Percentiles rank a stretch among this genome's conserved stretches.
Evolutionary conservation across 2,113 vertebrate species (phyloP).

Genomic region (Anser brachyrhynchus): DNA sequence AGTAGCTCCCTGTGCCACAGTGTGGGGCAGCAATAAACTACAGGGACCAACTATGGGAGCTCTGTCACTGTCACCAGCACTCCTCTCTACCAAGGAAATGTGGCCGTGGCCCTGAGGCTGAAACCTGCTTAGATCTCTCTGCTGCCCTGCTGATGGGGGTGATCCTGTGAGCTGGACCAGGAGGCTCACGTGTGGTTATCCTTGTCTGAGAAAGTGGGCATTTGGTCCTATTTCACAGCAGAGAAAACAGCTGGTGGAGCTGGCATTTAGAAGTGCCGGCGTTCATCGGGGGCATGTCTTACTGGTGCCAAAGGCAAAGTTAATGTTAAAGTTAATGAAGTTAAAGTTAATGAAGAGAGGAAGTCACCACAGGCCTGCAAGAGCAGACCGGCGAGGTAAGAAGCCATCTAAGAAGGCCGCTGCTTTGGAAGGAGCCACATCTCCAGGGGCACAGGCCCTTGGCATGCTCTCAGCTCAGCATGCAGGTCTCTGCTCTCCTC

Average conservation of each 20-base stretch:
- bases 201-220: not conserved
- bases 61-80: not conserved
- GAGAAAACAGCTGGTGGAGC: not conserved
- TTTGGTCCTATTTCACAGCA: not conserved
- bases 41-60: not conserved
- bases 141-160: not conserved
- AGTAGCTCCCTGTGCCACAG: not conserved
- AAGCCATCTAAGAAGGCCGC: rapidly evolving
- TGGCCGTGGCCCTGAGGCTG: not conserved
- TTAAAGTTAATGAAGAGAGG: not conserved
- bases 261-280: not conserved
- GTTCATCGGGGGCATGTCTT: rapidly evolving
- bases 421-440: not conserved
- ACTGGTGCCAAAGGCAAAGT: not conserved
- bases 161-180: not conserved
- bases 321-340: not conserved
- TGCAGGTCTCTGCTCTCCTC: not conserved
- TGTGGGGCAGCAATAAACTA: not conserved
- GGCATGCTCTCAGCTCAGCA: rapidly evolving
- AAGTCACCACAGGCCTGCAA: too few relatives aligned
- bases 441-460: not conserved
- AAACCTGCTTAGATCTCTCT: not conserved
- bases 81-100: not conserved
- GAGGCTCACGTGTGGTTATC: not conserved
- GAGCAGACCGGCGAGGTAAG: not conserved